A percentile compares a stretch with the other conserved stretches of the same genome.
Conservation (phyloP, 2,113 vertebrate genomes). For the Engraulis encrasicolus region DNA sequence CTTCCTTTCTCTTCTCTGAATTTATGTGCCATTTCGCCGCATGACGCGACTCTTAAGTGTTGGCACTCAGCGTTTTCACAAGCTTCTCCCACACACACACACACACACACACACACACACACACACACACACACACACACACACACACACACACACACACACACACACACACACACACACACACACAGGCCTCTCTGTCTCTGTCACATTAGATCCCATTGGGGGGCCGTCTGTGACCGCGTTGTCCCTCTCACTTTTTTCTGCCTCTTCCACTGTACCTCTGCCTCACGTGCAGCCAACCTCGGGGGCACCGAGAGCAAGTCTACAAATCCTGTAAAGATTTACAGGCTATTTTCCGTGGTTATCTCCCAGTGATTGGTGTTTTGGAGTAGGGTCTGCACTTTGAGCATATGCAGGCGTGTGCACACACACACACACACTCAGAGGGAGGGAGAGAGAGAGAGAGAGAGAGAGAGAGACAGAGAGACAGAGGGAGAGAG, state of each 20-base stretch:
- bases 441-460: too few species aligned
- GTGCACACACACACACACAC: not conserved
- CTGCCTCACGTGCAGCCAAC: not conserved
- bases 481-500: too few species aligned
- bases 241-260: not conserved
- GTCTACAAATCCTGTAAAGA: not conserved
- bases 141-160: too few species aligned
- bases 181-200: too few species aligned
- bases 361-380: not conserved
- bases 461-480: too few species aligned
- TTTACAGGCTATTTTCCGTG: not conserved
- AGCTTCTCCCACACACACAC: slow-evolving; percentile 1
- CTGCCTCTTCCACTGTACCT: not conserved
- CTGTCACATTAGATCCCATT: not conserved
- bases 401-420: not conserved
- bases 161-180: too few species aligned
- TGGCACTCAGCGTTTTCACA: not conserved
- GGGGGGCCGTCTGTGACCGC: too few species aligned
- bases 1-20: not conserved
- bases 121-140: too few species aligned
- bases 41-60: slow-evolving; percentile 5
- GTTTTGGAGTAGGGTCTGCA: not conserved
- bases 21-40: not conserved
- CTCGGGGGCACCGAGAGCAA: not conserved
- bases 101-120: too few species aligned